Evolutionary conservation across 2,113 vertebrate species (phyloP).

Genomic region (Engystomops pustulosus): DNA sequence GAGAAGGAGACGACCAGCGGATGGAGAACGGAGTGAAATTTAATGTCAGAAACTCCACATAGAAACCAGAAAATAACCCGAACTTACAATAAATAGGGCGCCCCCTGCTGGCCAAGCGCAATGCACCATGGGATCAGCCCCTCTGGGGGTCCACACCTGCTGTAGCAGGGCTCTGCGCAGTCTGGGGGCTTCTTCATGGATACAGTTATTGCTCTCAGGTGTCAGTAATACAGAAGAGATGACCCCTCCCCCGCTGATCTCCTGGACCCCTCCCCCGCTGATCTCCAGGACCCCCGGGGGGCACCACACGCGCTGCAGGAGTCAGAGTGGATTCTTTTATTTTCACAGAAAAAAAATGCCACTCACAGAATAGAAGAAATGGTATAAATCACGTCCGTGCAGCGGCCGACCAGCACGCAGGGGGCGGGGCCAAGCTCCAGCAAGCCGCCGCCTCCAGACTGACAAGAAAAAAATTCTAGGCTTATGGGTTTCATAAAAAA

Average conservation of each 20-base stretch:
- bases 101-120: not conserved
- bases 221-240: not conserved
- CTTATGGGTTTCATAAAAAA: no score
- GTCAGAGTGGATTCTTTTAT: constrained; percentile 62
- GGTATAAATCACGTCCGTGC: constrained; percentile 32
- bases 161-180: not conserved
- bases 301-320: not conserved
- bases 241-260: not conserved
- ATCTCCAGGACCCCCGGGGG: not conserved
- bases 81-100: not conserved
- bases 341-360: constrained; percentile 78
- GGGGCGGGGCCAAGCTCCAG: no score
- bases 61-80: not conserved
- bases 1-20: not conserved
- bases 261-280: not conserved
- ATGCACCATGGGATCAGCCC: not conserved
- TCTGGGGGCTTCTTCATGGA: not conserved
- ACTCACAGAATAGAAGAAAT: constrained; percentile 59
- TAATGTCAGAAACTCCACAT: not conserved
- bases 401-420: not conserved
- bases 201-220: not conserved
- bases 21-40: not conserved
- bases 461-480: not conserved
- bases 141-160: no score
- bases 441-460: no score